A percentile compares a stretch with the other conserved stretches of the same genome.
These are phyloP conservation scores for Platichthys stellatus DNA, from an alignment of 2,113 vertebrate species.

Conservation along the genomic window DNA sequence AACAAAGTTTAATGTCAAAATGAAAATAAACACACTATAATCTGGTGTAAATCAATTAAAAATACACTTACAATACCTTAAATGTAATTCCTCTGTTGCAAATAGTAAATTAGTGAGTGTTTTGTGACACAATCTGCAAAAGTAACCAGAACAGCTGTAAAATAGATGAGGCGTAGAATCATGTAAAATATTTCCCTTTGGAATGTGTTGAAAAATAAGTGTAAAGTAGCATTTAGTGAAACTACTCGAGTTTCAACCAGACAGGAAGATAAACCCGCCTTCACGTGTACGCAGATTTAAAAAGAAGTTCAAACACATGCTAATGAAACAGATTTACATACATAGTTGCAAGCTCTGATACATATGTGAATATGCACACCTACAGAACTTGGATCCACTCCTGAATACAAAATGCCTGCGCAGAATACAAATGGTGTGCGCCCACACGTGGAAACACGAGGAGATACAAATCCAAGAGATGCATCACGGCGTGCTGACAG, in stretches of 20 bases:
- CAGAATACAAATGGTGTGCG: slow-evolving; percentile 65
- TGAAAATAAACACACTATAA: neutral
- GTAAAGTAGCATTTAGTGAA: neutral
- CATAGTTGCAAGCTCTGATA: neutral
- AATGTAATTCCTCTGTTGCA: neutral
- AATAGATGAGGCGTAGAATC: neutral
- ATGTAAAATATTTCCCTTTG: neutral
- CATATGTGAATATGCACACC: slow-evolving; percentile 46
- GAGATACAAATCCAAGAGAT: slow-evolving; percentile 69
- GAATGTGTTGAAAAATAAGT: neutral
- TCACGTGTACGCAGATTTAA: slow-evolving; percentile 12
- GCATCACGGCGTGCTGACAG: slow-evolving; percentile 73
- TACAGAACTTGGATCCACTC: slow-evolving; percentile 32
- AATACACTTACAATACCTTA: neutral
- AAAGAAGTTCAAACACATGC: slow-evolving; percentile 43
- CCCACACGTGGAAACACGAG: slow-evolving; percentile 61
- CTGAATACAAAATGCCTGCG: slow-evolving; percentile 47
- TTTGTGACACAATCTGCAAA: neutral
- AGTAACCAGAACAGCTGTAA: neutral
- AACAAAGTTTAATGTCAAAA: neutral
- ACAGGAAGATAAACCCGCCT: slow-evolving; percentile 5
- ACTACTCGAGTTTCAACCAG: neutral
- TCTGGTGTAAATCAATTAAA: neutral
- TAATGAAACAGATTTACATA: slow-evolving; percentile 52
- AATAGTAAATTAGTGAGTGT: neutral